Base-by-base conservation (phyloP, 2,797 vertebrate genomes). In the Anas bahamensis region DNA sequence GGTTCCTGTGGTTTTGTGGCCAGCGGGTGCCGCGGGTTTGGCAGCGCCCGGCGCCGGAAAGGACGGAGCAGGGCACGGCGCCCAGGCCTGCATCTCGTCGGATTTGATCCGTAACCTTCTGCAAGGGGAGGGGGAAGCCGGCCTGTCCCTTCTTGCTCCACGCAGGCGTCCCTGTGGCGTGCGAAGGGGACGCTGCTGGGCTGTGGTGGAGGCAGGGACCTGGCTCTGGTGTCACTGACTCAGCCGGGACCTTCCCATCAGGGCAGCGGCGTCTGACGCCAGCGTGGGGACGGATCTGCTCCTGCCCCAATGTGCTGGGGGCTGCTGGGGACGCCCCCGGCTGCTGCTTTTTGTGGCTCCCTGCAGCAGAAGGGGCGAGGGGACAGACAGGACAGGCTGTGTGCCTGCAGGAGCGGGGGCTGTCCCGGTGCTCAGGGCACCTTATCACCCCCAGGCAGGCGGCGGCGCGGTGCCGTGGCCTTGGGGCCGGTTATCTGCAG, bases 331-430 rank as follows among this genome's bases (percentile, higher is more conserved):
- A 17, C 21, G 19, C 18, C 13, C 35, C 26, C 2, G 22, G 29
- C 0, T 5, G 0, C 17, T 2, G 1, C 37, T 3, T 11, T 4
- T 9, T 2, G 1, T 7, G 8, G 41, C n/a, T 74, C 11, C 59
- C 68, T 48, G n/a, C 0, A 0, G 73, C 33, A 75, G 29, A n/a
- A n/a, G 55, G 65, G 61, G 46, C 1, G 0, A 31, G 77, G 31
- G 55, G 73, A 65, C 59, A 61, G 11, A 42, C 17, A 55, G 0
- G 5, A 44, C 17, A 55, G 44, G 33, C 50, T 19, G 19, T 39
- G 48, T 0, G 5, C 53, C 28, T 0, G 0, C 1, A 6, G 66
- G 39, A 57, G 56, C 19, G 1, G 1, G 44, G 90, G 61, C 57
- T 16, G 29, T 77, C 41, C 50, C 8, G 24, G 63, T 23, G 46